Evolutionary conservation across 1,140 invertebrate species (phyloP), one percentile per base, ranked within the genome.

Genomic region (Drosophila ohnishii): DNA sequence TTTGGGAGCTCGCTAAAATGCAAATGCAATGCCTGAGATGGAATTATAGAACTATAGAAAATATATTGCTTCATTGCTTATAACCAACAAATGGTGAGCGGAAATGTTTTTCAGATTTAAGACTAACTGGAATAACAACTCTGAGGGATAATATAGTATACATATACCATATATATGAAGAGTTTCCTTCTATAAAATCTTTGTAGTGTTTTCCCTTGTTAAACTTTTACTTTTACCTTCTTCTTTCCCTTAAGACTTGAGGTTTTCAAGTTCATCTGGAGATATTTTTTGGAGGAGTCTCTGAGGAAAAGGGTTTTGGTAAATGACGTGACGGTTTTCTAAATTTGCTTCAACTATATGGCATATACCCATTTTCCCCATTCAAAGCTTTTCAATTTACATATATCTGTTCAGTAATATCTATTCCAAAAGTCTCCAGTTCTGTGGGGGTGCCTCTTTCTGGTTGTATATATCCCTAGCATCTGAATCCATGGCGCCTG

Each of bases 401-500:
- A 59, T 14, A 25, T 19, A 58, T 48, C 45, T 28, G 25, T n/a
- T 10, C 34, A 1, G n/a, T 10, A n/a, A 3, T 34, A 19, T 32
- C 9, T 32, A 22, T 67, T 70, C 67, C 65, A 71, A 50, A 64
- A 71, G 48, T 42, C 22, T 71, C 67, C 67, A 71, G 65, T 50
- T 42, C 22, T 35, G 56, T 25, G 64, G 64, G 53, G 32, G 70
- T 70, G 65, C 56, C 35, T 40, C 45, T 59, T 10, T 51, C 10
- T 40, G 22, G 2, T 45, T 57, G 32, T 60, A 35, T 62, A 28
- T 50, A 48, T 56, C 30, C 55, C 48, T 56, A 14, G 45, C 7
- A 9, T 35, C 32, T 19, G 28, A 50, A 32, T 34, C n/a, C 0
- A 30, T 35, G 58, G 72, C 75, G 80, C 65, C 80, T 84, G 80